Base-by-base conservation (phyloP, 2,888 invertebrate species). In the Coecobrya sp. region DNA sequence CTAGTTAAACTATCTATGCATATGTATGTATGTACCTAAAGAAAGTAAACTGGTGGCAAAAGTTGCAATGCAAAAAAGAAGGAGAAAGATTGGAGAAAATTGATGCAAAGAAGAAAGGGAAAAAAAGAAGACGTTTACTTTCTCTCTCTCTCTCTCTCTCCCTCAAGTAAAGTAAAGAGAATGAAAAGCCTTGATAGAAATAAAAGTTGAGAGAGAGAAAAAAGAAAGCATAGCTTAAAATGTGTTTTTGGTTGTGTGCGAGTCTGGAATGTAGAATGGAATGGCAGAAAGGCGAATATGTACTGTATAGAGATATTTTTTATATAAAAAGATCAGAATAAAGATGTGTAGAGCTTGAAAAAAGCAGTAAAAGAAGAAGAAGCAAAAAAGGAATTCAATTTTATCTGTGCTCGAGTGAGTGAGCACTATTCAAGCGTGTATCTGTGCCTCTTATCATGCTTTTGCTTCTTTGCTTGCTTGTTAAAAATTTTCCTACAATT, bases 301-400 rank as follows among this genome's bases (percentile, higher is more conserved):
- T 59, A 59, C 19, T 62, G 25, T 62, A 42, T 70, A n/a, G 30
- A 36, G 16, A 13, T 42, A 62, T 25, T 52, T 42, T 82, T 59
- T 36, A 25, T 82, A 82, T 59, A 3, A 62, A 19, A 19, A 65
- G 25, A 85, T 30, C 5, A 25, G 70, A 85, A 73, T 73, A 89
- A 84, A 89, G 76, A 85, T 85, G 49, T 55, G 73, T 85, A 89
- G 89, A 68, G 30, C n/a, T n/a, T 65, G 65, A 65, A n/a, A n/a
- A 52, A 52, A 52, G 59, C 22, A 62, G 59, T 19, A 22, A 62
- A 62, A 19, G 59, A 22, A 22, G 25, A 25, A 7, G 55, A 55
- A 55, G 49, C 62, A 82, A 82, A 89, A 81, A 89, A 90, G 76
- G 90, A 90, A 90, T 90, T 90, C 85, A 90, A 90, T 90, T 85